Base-by-base conservation (phyloP, 2,113 vertebrate genomes). In the Macrotis lagotis region DNA sequence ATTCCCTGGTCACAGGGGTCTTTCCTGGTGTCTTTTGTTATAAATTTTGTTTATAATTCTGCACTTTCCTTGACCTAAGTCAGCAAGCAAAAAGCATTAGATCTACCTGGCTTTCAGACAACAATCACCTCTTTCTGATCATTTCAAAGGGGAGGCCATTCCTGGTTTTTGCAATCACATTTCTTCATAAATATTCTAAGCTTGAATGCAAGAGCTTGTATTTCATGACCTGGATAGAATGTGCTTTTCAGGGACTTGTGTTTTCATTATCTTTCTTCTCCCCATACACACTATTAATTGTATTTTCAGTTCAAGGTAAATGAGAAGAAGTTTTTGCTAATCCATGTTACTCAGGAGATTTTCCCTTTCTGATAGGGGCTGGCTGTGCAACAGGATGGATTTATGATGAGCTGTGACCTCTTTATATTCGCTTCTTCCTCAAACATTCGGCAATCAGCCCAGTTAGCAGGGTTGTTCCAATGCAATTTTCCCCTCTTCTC, bases 271-370 rank as follows among this genome's bases (percentile, higher is more conserved):
- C 44, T 94, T 95, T 95, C 48, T 97, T 95, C 48, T 96, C 44
- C 91, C 44, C 1, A 24, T 51, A 90, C 25, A 59, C 19, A 55
- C 25, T 91, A 88, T 91, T 94, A 91, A 83, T 74, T 95, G 44
- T 92, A 96, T 93, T 97, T 96, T 88, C 90, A 92, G 55, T 10
- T 8, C 48, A 92, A 59, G 91, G 93, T 88, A 96, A 96, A 96
- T 83, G 92, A 28, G 89, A 97, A 89, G n/a, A 92, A 95, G 91
- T 95, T 96, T 91, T 90, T 74, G 90, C 91, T 97, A 89, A 97
- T 92, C 90, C 91, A 90, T 94, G 74, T 93, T 97, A 96, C 0
- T 14, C 25, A 90, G 74, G 89, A 90, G 90, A 94, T 94, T 94
- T 94, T 48, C 89, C 52, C 93, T 93, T 90, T 94, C 94, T 47